These are phyloP conservation scores for Scaptomyza graminum DNA, from an alignment of 1,140 invertebrate genomes.

Conservation along the genomic window DNA sequence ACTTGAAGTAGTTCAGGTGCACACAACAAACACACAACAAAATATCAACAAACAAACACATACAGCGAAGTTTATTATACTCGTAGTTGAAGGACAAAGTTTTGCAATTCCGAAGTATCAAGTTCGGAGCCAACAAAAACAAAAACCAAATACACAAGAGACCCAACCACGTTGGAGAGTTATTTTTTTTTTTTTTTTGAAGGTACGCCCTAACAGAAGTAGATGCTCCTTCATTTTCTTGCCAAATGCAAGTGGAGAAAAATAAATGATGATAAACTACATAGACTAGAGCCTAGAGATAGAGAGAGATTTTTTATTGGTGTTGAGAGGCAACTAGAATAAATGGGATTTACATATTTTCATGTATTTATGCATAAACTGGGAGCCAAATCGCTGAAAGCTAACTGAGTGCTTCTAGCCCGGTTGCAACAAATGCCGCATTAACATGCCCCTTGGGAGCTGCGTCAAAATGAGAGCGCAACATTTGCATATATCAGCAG, in stretches of 20 bases:
- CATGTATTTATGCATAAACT: constrained; percentile 59
- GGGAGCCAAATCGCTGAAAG: constrained; percentile 61
- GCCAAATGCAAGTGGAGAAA: constrained; percentile 19
- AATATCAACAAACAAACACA: background rate
- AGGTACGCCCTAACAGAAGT: no score
- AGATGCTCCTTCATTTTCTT: constrained; percentile 5
- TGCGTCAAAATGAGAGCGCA: constrained; percentile 60
- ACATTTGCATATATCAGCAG: constrained; percentile 49
- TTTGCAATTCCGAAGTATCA: constrained; percentile 44
- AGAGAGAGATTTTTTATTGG: constrained; percentile 12
- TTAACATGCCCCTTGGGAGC: constrained; percentile 59
- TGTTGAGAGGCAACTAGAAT: background rate
- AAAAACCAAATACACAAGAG: constrained; percentile 33
- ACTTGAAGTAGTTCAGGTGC: constrained; percentile 46
- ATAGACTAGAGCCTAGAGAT: constrained; percentile 3
- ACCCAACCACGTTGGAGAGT: constrained; percentile 21
- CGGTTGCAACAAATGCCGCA: constrained; percentile 54
- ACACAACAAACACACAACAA: constrained; percentile 12
- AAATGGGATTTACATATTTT: constrained; percentile 64
- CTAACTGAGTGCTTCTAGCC: constrained; percentile 56
- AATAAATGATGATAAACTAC: constrained; percentile 18
- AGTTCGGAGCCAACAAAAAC: constrained; percentile 35
- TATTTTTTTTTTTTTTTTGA: background rate
- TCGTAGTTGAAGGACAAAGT: constrained; percentile 24
- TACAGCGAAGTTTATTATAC: constrained; percentile 33